Percentiles rank a stretch among this genome's conserved stretches.
These are phyloP conservation scores for Myioborus miniatus DNA, from an alignment of 2,797 vertebrate species.

Conservation along the genomic window DNA sequence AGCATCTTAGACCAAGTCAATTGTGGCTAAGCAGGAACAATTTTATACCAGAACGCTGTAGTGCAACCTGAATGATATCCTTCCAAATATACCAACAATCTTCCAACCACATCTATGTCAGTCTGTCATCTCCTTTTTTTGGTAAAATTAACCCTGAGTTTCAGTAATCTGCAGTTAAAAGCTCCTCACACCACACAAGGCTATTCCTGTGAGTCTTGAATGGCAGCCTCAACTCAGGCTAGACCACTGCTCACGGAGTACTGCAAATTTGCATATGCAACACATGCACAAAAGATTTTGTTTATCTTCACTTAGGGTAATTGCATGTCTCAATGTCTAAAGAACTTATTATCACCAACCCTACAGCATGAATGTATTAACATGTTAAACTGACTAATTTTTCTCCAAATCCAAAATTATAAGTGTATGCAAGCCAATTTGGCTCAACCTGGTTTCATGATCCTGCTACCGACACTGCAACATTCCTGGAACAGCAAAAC, in stretches of 20 bases:
- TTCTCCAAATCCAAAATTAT: background rate
- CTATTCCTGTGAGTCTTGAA: background rate
- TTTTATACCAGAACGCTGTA: background rate
- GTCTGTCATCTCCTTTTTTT: background rate
- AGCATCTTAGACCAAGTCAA: background rate
- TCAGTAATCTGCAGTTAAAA: background rate
- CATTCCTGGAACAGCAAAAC: background rate
- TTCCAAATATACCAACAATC: background rate
- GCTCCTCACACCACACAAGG: background rate
- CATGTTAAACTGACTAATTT: background rate
- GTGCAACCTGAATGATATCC: background rate
- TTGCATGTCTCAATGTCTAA: background rate
- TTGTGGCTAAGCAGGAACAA: background rate
- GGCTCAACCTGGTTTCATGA: background rate
- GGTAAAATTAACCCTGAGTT: background rate
- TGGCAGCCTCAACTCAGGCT: background rate
- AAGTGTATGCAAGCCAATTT: background rate
- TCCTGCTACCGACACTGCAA: background rate
- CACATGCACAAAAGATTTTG: background rate
- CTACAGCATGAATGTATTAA: background rate
- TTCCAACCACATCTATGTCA: background rate
- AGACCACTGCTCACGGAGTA: fast-evolving
- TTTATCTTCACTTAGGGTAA: background rate
- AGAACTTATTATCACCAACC: background rate
- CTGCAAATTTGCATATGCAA: background rate